Conservation (phyloP, 2,888 invertebrate species). For the Disparrhopalites patrizii region DNA sequence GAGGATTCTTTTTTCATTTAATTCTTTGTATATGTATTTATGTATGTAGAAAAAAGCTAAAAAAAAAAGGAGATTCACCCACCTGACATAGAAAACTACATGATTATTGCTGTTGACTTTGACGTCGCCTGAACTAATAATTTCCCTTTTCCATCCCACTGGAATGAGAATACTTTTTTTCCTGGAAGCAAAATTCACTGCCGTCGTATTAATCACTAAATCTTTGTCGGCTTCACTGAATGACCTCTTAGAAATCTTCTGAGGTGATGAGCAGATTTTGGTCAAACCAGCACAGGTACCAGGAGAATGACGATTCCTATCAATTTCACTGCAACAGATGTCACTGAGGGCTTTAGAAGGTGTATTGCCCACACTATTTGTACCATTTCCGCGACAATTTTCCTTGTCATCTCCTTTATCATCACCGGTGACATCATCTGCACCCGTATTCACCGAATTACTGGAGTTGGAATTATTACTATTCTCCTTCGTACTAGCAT, state of each 20-base stretch:
- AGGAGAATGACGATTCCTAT: slow-evolving; percentile 3
- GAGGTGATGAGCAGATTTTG: slow-evolving; percentile 26
- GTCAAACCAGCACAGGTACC: neutral
- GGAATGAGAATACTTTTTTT: slow-evolving; percentile 59
- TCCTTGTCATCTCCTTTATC: slow-evolving; percentile 32
- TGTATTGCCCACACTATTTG: slow-evolving; percentile 24
- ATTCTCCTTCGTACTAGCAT: slow-evolving; percentile 22
- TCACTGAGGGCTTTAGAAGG: slow-evolving; percentile 22
- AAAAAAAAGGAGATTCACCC: slow-evolving; percentile 6
- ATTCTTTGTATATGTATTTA: neutral
- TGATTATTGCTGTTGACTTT: slow-evolving; percentile 30
- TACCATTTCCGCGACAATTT: slow-evolving; percentile 36
- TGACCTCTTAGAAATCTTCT: slow-evolving; percentile 46
- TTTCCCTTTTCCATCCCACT: slow-evolving; percentile 68
- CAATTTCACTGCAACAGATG: slow-evolving; percentile 18
- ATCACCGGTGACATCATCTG: neutral
- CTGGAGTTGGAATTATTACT: slow-evolving; percentile 25
- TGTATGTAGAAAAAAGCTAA: neutral
- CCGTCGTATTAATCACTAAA: slow-evolving; percentile 35
- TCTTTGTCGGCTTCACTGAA: slow-evolving; percentile 48
- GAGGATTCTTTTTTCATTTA: too few relatives aligned
- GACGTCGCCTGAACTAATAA: slow-evolving; percentile 17
- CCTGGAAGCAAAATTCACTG: slow-evolving; percentile 28
- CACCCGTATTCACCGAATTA: slow-evolving; percentile 25
- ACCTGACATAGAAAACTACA: slow-evolving; percentile 42